A percentile compares a stretch with the other conserved stretches of the same genome.
Evolutionary conservation across 2,113 vertebrate species (phyloP).

Genomic region (Chaetodon trifascialis): DNA sequence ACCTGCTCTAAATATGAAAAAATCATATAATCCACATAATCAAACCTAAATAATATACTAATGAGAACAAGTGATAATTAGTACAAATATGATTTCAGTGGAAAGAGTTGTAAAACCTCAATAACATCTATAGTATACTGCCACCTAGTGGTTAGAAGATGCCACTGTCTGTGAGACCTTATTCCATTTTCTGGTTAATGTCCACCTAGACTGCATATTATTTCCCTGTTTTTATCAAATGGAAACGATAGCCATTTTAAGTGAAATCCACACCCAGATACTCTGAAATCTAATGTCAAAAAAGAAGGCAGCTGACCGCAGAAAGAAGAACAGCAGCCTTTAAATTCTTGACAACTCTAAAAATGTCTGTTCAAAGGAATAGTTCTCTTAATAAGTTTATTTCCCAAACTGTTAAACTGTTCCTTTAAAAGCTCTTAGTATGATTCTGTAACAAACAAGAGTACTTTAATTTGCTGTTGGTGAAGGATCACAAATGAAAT

Average conservation of each 20-base stretch:
- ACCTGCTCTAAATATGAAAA: neutral
- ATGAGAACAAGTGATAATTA: neutral
- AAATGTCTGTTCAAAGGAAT: too few relatives aligned
- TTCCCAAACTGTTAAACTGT: neutral
- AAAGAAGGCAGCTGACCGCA: too few relatives aligned
- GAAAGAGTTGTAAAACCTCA: neutral
- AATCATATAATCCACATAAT: neutral
- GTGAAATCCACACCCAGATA: too few relatives aligned
- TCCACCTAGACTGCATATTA: neutral
- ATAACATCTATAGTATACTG: conserved; percentile 37
- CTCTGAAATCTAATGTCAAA: neutral
- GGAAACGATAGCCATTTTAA: neutral
- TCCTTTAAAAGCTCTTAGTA: too few relatives aligned
- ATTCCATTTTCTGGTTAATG: neutral
- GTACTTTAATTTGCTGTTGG: neutral
- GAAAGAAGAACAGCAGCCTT: neutral
- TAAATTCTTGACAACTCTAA: too few relatives aligned
- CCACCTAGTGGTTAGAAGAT: conserved; percentile 64
- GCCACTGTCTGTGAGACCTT: neutral
- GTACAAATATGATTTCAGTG: neutral
- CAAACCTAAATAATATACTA: neutral
- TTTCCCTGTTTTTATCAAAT: neutral
- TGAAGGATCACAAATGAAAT: neutral
- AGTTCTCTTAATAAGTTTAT: neutral
- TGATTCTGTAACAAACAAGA: too few relatives aligned